Percentiles rank a stretch among this genome's conserved stretches.
Evolutionary conservation across 2,113 vertebrate species (phyloP).

Genomic region (Sula dactylatra): DNA sequence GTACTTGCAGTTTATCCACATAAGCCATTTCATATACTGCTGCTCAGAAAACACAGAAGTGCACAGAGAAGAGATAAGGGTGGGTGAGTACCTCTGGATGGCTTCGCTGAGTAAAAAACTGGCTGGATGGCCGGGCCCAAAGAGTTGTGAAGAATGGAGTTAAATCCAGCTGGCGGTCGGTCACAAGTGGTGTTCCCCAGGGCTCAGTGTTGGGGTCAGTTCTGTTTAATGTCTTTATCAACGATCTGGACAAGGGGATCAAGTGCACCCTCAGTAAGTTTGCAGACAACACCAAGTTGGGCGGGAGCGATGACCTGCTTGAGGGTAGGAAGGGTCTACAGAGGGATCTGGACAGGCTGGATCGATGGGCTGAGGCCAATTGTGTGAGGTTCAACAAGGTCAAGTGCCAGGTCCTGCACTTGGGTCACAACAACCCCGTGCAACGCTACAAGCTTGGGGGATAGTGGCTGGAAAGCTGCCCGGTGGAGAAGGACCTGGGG

Average conservation of each 20-base stretch:
- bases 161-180: too few species aligned
- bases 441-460: neutral
- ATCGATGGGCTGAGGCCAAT: neutral
- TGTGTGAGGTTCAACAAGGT: neutral
- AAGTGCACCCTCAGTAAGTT: neutral
- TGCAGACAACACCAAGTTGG: neutral
- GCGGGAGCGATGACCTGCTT: neutral
- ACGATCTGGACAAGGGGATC: neutral
- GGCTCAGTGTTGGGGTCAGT: neutral
- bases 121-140: neutral
- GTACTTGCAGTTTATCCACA: slow-evolving; percentile 4
- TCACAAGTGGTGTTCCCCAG: neutral
- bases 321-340: neutral
- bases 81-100: neutral
- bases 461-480: too few species aligned
- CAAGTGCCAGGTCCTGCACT: neutral
- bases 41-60: neutral
- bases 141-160: neutral
- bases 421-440: neutral
- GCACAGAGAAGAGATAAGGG: neutral
- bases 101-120: neutral
- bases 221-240: neutral
- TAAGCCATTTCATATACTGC: neutral
- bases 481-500: too few species aligned
- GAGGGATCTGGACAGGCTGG: neutral